Base-by-base conservation (phyloP, 2,113 vertebrate species). In the Vombatus ursinus region DNA sequence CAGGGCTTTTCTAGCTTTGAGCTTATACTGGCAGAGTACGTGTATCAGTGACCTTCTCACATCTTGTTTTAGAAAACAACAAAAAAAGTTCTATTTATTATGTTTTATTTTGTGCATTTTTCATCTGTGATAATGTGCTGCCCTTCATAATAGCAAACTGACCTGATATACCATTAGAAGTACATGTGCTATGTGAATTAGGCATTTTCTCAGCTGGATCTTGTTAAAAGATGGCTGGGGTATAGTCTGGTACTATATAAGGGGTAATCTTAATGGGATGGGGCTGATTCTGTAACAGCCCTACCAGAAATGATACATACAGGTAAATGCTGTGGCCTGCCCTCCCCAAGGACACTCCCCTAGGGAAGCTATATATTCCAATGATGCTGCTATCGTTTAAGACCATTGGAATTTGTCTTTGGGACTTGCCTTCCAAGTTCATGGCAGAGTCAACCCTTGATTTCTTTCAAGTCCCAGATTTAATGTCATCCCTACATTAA, bases 81-180 rank as follows among this genome's bases (percentile, higher is more conserved):
- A 93, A 91, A 44, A 44, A 96, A 28, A 84, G 22, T 91, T 57
- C 50, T 68, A 50, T 92, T 96, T 84, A 54, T 52, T 96, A 95
- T 91, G 94, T 94, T 52, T 93, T 95, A 96, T 92, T 95, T 90
- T 95, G 50, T 93, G 90, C 53, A 94, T 93, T 96, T 97, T 95
- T 93, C 50, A 47, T 50, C 9, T 94, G 48, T 94, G 94, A 89
- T 44, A 47, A 49, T 92, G 92, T 44, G 57, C n/a, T 95, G 10
- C 91, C 54, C 96, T 95, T 96, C 95, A 92, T 94, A 97, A 97
- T 96, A 96, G 37, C 24, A 93, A 95, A 95, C 89, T 23, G 3
- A 52, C 90, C 95, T 94, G 95, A 93, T 52, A 94, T 8, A 54
- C 68, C 23, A 52, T 25, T 89, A 53, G 54, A 52, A 92, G 93